Evolutionary conservation across 2,797 vertebrate species (phyloP), one percentile per base, ranked within the genome.

Genomic region (Pseudocheirus occidentalis): DNA sequence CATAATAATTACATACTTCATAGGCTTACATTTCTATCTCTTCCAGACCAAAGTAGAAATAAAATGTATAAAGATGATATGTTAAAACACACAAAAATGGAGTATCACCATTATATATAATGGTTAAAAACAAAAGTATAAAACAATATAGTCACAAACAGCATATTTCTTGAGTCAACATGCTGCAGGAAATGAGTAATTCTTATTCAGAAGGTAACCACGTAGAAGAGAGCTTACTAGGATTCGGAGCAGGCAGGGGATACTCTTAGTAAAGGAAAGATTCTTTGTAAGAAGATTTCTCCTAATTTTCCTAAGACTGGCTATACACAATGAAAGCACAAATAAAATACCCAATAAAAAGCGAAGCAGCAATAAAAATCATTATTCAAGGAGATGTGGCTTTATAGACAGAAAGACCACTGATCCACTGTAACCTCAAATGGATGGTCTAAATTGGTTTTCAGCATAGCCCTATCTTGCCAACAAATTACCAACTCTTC

Each of bases 81-180:
- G 40, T 92, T 96, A 54, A 93, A 94, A 94, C 57, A 53, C 50
- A 91, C 58, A 66, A 96, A 95, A 57, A n/a, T 95, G 52, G 40
- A 96, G 54, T 52, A 92, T 29, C 14, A 0, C 55, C 93, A 90
- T 57, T n/a, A 90, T 95, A n/a, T 34, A 55, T 34, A 55, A 55
- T 91, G 7, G 29, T 54, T 55, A 55, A 54, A 57, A 55, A 90
- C 50, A 55, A 21, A 54, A 91, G 31, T 52, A n/a, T 55, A 11
- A 91, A n/a, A 91, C 50, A 34, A 24, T 13, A n/a, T n/a, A 93
- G 53, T 93, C 34, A 56, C 50, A 54, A 31, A 14, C 13, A 90
- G 95, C 93, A 55, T 66, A 27, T 89, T 73, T 3, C 13, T 31
- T 18, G 5, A 66, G 34, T n/a, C 34, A 66, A 66, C 59, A 59